Evolutionary conservation across 2,888 invertebrate genomes (phyloP).

Genomic region (Parasteatoda lunata): DNA sequence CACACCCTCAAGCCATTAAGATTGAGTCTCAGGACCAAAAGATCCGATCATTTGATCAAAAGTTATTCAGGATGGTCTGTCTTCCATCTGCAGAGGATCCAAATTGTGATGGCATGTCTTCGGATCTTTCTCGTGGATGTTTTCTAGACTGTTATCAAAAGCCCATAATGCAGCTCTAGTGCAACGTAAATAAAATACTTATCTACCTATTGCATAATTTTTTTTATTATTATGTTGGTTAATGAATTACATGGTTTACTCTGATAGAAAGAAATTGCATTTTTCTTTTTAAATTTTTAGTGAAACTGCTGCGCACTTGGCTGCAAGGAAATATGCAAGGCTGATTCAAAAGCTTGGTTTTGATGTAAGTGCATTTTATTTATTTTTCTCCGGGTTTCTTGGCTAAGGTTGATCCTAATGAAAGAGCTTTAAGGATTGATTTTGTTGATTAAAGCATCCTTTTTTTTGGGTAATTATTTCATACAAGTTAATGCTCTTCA

Average conservation of each 20-base stretch:
- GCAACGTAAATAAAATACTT: too few relatives aligned
- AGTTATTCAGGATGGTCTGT: too few relatives aligned
- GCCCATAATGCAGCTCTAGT: too few relatives aligned
- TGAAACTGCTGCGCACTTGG: constrained; percentile 54
- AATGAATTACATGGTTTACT: not conserved
- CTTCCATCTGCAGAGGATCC: too few relatives aligned
- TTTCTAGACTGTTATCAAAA: too few relatives aligned
- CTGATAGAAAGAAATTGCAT: too few relatives aligned
- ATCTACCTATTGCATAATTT: too few relatives aligned
- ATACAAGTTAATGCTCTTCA: not conserved
- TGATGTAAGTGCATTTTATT: constrained; percentile 38
- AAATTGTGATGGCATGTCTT: too few relatives aligned
- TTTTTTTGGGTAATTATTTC: not conserved
- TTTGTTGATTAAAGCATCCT: not conserved
- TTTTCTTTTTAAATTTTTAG: constrained; percentile 26
- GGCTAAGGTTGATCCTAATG: not conserved
- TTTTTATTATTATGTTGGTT: not conserved
- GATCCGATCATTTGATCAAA: too few relatives aligned
- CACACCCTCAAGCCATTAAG: too few relatives aligned
- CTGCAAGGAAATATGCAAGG: constrained; percentile 55
- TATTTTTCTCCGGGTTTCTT: not conserved
- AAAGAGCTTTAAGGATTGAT: not conserved
- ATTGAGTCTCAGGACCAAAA: too few relatives aligned
- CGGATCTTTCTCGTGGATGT: too few relatives aligned
- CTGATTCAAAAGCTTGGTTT: constrained; percentile 58